phyloP scores from a whole-genome alignment of 2,797 vertebrate genomes.

The Balearica regulorum region DNA sequence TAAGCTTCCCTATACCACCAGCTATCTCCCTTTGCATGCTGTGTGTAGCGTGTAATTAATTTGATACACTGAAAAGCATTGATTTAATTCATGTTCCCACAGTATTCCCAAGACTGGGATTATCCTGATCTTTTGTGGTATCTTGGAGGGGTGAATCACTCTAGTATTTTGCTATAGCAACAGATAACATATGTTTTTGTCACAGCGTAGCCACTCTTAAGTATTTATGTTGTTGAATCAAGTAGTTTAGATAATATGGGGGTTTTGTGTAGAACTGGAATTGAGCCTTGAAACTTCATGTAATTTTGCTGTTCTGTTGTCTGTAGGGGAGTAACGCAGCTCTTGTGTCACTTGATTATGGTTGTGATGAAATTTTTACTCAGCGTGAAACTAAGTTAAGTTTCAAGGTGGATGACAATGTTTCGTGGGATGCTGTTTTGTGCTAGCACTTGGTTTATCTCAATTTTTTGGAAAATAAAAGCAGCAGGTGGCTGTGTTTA shows the following conservation, averaged over 20 bases:
- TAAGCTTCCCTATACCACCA: not conserved
- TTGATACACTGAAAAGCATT: not conserved
- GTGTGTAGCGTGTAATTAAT: not conserved
- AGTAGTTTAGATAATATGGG: not conserved
- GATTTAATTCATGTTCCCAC: not conserved
- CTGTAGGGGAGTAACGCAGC: not conserved
- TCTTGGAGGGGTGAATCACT: not conserved
- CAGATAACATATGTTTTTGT: not conserved
- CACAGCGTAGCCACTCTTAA: not conserved
- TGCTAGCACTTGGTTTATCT: not conserved
- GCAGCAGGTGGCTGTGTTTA: not conserved
- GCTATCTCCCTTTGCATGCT: not conserved
- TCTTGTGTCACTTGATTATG: not conserved
- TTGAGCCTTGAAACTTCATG: not conserved
- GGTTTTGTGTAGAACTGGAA: not conserved
- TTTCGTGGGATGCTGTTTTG: not conserved
- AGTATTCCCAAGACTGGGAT: not conserved
- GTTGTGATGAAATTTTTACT: not conserved
- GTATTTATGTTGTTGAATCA: not conserved
- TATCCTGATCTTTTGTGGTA: not conserved
- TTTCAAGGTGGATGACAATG: not conserved
- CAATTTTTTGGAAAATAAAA: not conserved
- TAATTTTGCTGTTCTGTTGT: not conserved
- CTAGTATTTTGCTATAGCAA: not conserved
- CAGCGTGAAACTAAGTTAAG: not conserved